Conservation (phyloP, 1,140 invertebrate species). For the Popillia japonica region DNA sequence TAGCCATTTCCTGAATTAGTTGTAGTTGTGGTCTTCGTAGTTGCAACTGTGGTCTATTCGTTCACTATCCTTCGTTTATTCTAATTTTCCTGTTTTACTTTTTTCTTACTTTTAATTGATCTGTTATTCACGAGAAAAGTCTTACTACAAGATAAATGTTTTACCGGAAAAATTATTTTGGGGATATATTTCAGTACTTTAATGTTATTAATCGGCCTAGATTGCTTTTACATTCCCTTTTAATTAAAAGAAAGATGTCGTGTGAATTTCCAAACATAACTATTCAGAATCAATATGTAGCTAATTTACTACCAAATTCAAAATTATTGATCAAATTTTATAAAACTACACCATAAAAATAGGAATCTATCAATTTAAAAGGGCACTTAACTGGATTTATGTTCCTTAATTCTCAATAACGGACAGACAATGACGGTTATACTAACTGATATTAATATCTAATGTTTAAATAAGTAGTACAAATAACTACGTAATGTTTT, state of each 20-base stretch:
- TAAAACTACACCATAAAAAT: too few relatives aligned
- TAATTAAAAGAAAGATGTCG: too few relatives aligned
- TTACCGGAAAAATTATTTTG: not conserved
- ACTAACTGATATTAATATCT: not conserved
- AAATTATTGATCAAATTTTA: too few relatives aligned
- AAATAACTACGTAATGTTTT: not conserved
- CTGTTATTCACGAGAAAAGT: not conserved
- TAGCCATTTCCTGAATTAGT: conserved; percentile 36
- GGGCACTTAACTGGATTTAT: not conserved
- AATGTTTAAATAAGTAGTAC: not conserved
- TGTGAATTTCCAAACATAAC: too few relatives aligned
- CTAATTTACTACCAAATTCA: too few relatives aligned
- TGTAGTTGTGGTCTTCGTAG: not conserved
- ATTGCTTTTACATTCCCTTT: too few relatives aligned
- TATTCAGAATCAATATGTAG: too few relatives aligned
- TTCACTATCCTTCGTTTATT: not conserved
- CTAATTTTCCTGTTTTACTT: not conserved
- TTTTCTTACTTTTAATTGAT: not conserved
- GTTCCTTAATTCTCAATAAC: not conserved
- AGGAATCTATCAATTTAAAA: not conserved
- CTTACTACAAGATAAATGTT: conserved; percentile 18
- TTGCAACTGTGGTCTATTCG: not conserved
- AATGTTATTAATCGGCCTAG: too few relatives aligned
- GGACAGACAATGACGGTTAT: not conserved
- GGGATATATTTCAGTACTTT: too few relatives aligned